Base-by-base conservation (phyloP, 2,797 vertebrate species). In the Anguilla pacifica region DNA sequence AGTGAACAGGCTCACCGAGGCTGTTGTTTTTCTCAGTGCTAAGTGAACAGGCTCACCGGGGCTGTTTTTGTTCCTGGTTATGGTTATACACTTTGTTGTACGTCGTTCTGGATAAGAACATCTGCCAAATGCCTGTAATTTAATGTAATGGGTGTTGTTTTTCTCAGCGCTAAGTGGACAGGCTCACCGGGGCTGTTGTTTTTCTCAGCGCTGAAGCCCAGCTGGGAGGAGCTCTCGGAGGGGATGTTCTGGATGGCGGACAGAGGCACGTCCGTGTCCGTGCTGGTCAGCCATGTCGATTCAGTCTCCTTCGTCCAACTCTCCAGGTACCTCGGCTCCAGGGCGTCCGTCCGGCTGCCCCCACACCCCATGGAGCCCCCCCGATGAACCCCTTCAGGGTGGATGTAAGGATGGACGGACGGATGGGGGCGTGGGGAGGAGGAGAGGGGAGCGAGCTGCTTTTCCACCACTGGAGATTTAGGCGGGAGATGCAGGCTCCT, bases 261-360 rank as follows among this genome's bases (percentile, higher is more conserved):
- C 91, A 97, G 93, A 0, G 96, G 96, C 39, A 97, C 94, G 31
- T 97, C 96, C 0, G 95, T 91, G 90, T 97, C 96, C 0, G 96
- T 96, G 94, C 95, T 95, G 19, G 96, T 95, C 91, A 97, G 93
- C 96, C 96, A 97, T 0, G 96, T 97, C 0, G 96, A 96, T 92
- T 97, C 96, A 0, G 96, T 97, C 90, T 97, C 96, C 89, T 97
- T 97, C 85, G 96, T 97, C 96, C 96, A 97, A 91, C 95, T 97
- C 92, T 97, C 96, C 92, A 95, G 86, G 91, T 96, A 96, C 9
- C 95, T 94, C 59, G 96, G 96, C 92, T 97, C 96, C 91, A 97
- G 92, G 64, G 94, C 96, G 0, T 97, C 96, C 0, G 95, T 96
- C 93, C 96, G 94, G 93, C 96, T 97, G n/a, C 96, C 96, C 61